Evolutionary conservation across 2,888 invertebrate genomes (phyloP), one percentile per base, ranked within the genome.

Genomic region (Mythimna vitellina): DNA sequence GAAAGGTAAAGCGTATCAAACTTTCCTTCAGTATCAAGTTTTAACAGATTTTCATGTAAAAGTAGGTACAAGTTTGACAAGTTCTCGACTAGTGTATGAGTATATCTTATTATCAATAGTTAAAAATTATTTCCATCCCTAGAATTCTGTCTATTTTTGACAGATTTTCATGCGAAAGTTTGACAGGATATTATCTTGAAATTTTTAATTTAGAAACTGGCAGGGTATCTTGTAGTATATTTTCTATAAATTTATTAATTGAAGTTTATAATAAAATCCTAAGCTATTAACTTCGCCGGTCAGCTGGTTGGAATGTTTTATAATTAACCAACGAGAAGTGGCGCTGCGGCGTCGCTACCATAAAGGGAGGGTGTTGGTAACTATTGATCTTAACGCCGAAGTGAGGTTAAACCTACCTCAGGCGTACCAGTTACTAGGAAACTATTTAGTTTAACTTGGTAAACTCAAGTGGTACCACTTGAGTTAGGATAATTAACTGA

Each of bases 361-460:
- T 29, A 60, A 38, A 35, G 10, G 58, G 58, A n/a, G 35, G 42
- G 22, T 29, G 58, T 49, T 46, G 35, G 46, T 49, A 56, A 62
- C 67, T 62, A 61, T 70, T 69, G 56, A 42, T n/a, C 32, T 60
- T 38, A 12, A 49, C 46, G 38, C n/a, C 46, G 5, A n/a, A 25
- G 49, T 56, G 17, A 67, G 67, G 17, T 66, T 46, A 22, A 29
- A 29, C 29, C 12, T 1, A 14, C 29, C 49, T 38, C 38, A n/a
- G 22, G 35, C 14, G 35, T 3, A n/a, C 51, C 22, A 53, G 35
- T 63, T 51, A 51, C 14, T 51, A n/a, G 14, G 14, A 12, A 14
- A 32, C 49, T 49, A 25, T 38, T 17, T 7, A 42, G 25, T 42
- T 46, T 8, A 20, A 1, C 46, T 46, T 61, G 42, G 5, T 46